phyloP scores from a whole-genome alignment of 2,797 vertebrate species.

The Alexandromys oeconomus region DNA sequence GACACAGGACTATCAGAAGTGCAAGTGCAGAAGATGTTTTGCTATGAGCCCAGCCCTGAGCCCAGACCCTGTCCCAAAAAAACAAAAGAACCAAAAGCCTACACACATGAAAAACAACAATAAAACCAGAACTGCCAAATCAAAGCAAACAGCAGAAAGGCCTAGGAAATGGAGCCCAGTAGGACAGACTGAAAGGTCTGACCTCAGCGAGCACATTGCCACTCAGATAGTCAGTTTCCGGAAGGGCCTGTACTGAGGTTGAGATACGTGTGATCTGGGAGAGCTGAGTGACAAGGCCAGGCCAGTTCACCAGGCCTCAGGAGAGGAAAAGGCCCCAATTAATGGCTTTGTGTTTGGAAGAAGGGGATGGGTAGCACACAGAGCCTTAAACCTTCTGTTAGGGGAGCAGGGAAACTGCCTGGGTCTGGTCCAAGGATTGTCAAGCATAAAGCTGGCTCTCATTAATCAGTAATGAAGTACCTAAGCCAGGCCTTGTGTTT shows the following conservation, averaged over 20 bases:
- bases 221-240: background rate
- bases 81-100: background rate
- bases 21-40: background rate
- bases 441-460: slow-evolving; percentile 56
- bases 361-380: background rate
- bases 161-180: background rate
- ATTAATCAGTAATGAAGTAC: slow-evolving; percentile 62
- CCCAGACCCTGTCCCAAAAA: background rate
- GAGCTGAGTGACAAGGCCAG: background rate
- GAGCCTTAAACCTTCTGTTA: background rate
- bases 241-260: background rate
- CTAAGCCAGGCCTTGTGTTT: slow-evolving; percentile 45
- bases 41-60: background rate
- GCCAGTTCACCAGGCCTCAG: background rate
- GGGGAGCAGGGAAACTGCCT: slow-evolving; percentile 10
- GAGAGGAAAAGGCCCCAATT: background rate
- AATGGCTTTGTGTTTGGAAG: background rate
- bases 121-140: background rate
- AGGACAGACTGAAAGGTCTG: background rate
- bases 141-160: background rate
- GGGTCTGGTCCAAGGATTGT: slow-evolving; percentile 11
- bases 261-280: background rate
- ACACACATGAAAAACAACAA: background rate
- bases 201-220: background rate
- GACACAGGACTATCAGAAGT: background rate